Conservation (phyloP, 2,888 invertebrate species). For the Muscina levida region DNA sequence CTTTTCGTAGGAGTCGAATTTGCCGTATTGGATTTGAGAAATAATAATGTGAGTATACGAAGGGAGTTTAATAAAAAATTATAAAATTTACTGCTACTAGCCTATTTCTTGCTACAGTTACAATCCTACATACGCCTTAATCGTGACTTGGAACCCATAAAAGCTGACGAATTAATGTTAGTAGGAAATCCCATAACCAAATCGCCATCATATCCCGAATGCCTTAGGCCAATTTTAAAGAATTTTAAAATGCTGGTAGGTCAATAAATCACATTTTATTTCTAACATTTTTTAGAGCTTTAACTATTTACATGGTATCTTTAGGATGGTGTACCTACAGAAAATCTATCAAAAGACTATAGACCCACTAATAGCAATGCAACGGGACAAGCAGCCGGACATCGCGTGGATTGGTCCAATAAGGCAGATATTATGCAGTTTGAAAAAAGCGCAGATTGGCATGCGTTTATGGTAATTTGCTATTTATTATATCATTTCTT, state of each 20-base stretch:
- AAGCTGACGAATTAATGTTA: conserved; percentile 71
- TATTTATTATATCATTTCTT: neutral
- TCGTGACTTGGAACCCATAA: conserved; percentile 70
- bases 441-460: conserved; percentile 74
- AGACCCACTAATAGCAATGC: conserved; percentile 72
- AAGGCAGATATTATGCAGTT: conserved; percentile 69
- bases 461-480: conserved; percentile 72
- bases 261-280: neutral
- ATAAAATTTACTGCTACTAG: neutral
- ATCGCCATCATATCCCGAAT: conserved; percentile 72
- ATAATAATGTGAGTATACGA: conserved; percentile 72
- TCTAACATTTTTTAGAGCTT: neutral
- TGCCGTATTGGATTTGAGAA: conserved; percentile 72
- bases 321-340: conserved; percentile 74
- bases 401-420: conserved; percentile 70
- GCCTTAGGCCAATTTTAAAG: conserved; percentile 69
- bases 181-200: conserved; percentile 73
- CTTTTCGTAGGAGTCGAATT: conserved; percentile 73
- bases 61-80: neutral
- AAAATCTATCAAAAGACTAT: conserved; percentile 72
- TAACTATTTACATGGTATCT: neutral
- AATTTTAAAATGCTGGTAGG: conserved; percentile 74
- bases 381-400: conserved; percentile 69
- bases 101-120: conserved; percentile 65
- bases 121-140: conserved; percentile 71